Percentiles rank a stretch among this genome's conserved stretches.
Evolutionary conservation across 1,140 invertebrate genomes (phyloP).

Genomic region (Aphelenchoides fujianensis): DNA sequence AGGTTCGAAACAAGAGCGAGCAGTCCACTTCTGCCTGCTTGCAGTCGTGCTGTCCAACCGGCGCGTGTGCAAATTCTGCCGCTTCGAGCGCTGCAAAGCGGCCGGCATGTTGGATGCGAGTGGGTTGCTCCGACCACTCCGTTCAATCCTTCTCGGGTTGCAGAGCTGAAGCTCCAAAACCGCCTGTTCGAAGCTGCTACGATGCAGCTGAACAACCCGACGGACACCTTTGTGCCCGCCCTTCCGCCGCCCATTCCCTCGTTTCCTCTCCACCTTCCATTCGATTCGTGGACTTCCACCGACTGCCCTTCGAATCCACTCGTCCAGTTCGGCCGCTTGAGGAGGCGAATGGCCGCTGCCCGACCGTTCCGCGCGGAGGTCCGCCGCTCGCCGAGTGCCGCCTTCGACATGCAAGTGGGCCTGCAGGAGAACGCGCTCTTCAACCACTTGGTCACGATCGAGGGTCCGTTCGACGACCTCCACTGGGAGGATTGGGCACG

Average conservation of each 20-base stretch:
- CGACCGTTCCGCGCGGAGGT: not conserved
- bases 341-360: not conserved
- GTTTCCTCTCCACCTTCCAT: too few relatives aligned
- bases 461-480: conserved; percentile 6
- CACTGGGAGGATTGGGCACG: not conserved
- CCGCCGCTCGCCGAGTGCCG: not conserved
- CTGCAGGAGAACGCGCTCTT: conserved; percentile 6
- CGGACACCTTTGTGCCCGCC: not conserved
- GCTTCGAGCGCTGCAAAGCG: not conserved
- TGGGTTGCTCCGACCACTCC: not conserved
- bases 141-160: not conserved
- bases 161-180: not conserved
- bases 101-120: conserved; percentile 16
- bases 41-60: not conserved
- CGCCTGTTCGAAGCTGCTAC: too few relatives aligned
- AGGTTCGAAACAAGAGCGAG: not conserved
- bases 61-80: conserved; percentile 16
- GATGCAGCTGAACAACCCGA: too few relatives aligned
- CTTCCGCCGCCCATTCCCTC: not conserved
- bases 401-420: conserved; percentile 10
- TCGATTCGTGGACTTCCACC: not conserved
- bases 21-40: not conserved
- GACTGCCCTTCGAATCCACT: not conserved
- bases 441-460: not conserved
- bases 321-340: not conserved